A percentile compares a stretch with the other conserved stretches of the same genome.
Evolutionary conservation across 2,888 invertebrate genomes (phyloP).

Genomic region (Platerodrilus igneus): DNA sequence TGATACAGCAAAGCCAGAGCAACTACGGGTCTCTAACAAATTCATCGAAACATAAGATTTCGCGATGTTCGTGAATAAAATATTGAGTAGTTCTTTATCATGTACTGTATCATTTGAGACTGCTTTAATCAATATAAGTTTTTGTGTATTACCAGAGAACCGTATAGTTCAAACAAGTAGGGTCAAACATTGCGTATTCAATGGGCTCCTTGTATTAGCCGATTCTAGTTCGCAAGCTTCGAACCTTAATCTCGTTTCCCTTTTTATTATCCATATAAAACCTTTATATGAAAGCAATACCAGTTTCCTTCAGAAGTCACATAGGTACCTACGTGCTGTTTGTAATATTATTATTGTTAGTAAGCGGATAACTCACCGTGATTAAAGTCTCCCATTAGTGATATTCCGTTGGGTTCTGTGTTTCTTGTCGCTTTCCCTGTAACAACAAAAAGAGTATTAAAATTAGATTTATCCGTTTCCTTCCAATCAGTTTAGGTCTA

Average conservation of each 20-base stretch:
- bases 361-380: constrained; percentile 46
- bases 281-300: constrained; percentile 44
- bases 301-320: constrained; percentile 31
- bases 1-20: too few species aligned
- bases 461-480: constrained; percentile 25
- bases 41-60: too few species aligned
- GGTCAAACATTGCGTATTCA: constrained; percentile 47
- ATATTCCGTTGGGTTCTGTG: constrained; percentile 47
- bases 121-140: neutral
- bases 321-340: constrained; percentile 28
- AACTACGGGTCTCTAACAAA: too few species aligned
- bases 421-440: constrained; percentile 46
- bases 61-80: too few species aligned
- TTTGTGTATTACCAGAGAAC: neutral
- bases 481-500: constrained; percentile 31
- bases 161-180: too few species aligned
- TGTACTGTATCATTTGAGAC: too few species aligned
- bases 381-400: constrained; percentile 47
- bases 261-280: constrained; percentile 46
- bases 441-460: constrained; percentile 31
- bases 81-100: too few species aligned
- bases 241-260: constrained; percentile 46
- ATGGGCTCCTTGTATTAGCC: constrained; percentile 42
- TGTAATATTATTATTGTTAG: constrained; percentile 34
- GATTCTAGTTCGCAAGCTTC: constrained; percentile 43